Base-by-base conservation (phyloP, 2,888 invertebrate species). In the Drosophila atripex region DNA sequence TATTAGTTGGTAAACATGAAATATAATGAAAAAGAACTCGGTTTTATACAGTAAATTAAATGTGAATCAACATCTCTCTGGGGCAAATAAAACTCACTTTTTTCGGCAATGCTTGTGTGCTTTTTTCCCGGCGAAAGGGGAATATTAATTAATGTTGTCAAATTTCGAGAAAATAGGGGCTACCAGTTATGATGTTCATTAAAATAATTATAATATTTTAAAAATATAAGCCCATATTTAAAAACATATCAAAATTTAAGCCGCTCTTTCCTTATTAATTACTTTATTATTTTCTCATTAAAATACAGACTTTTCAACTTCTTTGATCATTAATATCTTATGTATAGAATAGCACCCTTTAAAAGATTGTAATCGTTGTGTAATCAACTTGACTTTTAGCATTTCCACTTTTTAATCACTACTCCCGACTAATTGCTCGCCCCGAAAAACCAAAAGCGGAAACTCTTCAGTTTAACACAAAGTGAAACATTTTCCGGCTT, bases 401-500 rank as follows among this genome's bases (percentile, higher is more conserved):
- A 23, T 45, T 75, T 70, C 73, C 69, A 61, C 51, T 39, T 46
- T 73, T 66, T 53, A 76, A 75, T 54, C 70, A 58, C 54, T 51
- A 23, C 55, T 51, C 35, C 50, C 57, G 60, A 71, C 76, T 80
- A 84, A 84, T 80, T 80, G 78, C 84, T 72, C 58, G 63, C 35
- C 72, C 60, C 8, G 41, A 59, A 50, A 46, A 12, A 70, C 38
- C 50, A 41, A 61, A 58, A 73, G 75, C 82, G 78, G 77, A 84
- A 80, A 72, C 76, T 66, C 55, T 64, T 63, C 56, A 65, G 66
- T 50, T 68, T 50, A 21, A 58, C 58, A 52, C 54, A 71, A 78
- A 77, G 82, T 78, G 77, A 85, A 80, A 73, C 75, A 77, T 80
- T 84, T 77, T 75, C 63, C 61, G 76, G 59, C 39, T 60, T 65